phyloP scores from a whole-genome alignment of 2,113 vertebrate genomes.

The Rhinichthys klamathensis region DNA sequence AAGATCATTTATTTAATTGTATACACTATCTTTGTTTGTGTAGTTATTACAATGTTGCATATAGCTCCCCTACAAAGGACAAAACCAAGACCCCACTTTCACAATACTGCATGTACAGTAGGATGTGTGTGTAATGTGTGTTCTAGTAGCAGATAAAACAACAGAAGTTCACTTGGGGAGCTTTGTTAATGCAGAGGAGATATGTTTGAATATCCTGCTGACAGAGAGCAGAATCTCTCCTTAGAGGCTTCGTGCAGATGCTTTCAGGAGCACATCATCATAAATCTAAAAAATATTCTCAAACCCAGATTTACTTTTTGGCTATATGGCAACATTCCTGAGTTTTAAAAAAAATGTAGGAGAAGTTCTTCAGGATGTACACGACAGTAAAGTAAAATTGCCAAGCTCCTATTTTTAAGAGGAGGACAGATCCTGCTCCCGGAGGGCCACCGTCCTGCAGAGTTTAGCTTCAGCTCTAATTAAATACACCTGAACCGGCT shows the following conservation, averaged over 20 bases:
- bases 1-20: background rate
- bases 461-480: background rate
- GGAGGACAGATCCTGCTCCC: slow-evolving; percentile 2
- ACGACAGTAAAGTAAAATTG: slow-evolving; percentile 3
- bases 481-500: background rate
- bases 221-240: slow-evolving; percentile 52
- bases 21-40: background rate
- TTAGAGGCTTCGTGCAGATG: slow-evolving; percentile 51
- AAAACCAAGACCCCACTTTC: background rate
- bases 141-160: slow-evolving; percentile 24
- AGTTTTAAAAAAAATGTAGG: slow-evolving; percentile 4
- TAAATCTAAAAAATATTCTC: slow-evolving; percentile 52
- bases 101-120: slow-evolving; percentile 26
- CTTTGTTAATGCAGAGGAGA: slow-evolving; percentile 37
- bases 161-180: slow-evolving; percentile 19
- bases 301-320: slow-evolving; percentile 63
- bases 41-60: background rate
- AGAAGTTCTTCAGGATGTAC: slow-evolving; percentile 10
- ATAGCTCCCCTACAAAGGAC: background rate
- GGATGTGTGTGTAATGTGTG: background rate
- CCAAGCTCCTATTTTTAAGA: background rate
- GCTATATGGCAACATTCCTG: slow-evolving; percentile 62
- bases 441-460: background rate
- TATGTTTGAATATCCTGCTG: slow-evolving; percentile 25
- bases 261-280: slow-evolving; percentile 59